phyloP scores from a whole-genome alignment of 1,140 invertebrate genomes.

The Drosophila hydei region DNA sequence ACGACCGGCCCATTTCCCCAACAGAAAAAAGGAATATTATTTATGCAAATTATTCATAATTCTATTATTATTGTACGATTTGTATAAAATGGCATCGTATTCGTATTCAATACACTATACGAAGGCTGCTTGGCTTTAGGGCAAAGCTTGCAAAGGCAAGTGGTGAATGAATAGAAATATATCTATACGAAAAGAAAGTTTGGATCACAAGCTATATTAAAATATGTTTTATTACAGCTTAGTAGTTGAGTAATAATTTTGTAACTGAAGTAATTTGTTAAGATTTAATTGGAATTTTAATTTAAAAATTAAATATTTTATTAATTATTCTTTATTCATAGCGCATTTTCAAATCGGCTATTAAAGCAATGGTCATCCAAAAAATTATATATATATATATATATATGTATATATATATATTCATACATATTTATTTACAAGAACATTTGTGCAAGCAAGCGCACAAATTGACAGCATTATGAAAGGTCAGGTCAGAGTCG shows the following conservation, averaged over 20 bases:
- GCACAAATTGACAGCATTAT: constrained; percentile 81
- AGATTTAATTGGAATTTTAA: no score
- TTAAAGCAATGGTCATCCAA: background rate
- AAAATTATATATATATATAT: constrained; percentile 1
- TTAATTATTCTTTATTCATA: background rate
- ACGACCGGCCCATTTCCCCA: constrained; percentile 31
- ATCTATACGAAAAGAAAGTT: no score
- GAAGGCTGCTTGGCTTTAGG: no score
- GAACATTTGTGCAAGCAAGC: constrained; percentile 67
- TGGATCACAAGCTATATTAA: no score
- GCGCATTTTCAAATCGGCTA: constrained; percentile 20
- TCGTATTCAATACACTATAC: constrained; percentile 40
- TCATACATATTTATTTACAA: constrained; percentile 29
- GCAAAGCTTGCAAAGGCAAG: background rate
- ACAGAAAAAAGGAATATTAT: constrained; percentile 36
- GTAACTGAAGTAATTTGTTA: no score
- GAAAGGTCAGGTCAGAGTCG: constrained; percentile 72
- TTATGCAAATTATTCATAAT: constrained; percentile 77
- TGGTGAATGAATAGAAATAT: background rate
- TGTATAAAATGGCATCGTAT: constrained; percentile 39
- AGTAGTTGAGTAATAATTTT: no score
- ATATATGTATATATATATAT: constrained; percentile 13
- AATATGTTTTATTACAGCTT: no score
- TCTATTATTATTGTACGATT: constrained; percentile 67
- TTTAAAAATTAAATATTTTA: background rate